Conservation (phyloP, 1,140 invertebrate species). For the Calliphora vicina region DNA sequence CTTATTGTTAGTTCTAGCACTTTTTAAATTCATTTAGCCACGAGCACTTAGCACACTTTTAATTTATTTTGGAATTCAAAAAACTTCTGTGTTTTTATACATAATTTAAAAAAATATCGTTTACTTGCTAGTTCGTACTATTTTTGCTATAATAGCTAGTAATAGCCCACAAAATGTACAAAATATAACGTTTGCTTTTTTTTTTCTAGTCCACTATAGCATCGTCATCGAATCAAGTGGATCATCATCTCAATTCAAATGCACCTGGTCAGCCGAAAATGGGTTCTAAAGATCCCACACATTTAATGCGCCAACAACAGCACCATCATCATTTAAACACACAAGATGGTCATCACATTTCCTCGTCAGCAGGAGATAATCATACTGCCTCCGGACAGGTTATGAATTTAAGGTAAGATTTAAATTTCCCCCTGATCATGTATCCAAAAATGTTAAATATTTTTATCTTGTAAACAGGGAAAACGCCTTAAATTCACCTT, state of each 20-base stretch:
- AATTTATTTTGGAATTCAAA: no score
- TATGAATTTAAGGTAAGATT: conserved; percentile 52
- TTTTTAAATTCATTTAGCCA: no score
- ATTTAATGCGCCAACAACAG: conserved; percentile 50
- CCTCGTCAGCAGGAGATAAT: conserved; percentile 8
- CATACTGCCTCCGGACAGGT: conserved; percentile 36
- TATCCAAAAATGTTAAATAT: background rate
- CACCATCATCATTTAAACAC: conserved; percentile 32
- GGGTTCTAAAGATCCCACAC: conserved; percentile 46
- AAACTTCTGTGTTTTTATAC: no score
- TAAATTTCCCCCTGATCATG: background rate
- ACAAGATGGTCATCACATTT: conserved; percentile 25
- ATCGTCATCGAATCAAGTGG: conserved; percentile 50
- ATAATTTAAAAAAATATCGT: no score
- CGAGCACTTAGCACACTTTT: no score
- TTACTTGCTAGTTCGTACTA: no score
- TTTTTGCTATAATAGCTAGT: no score
- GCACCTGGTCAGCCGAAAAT: conserved; percentile 66
- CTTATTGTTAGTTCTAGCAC: no score
- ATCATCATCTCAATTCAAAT: conserved; percentile 64
- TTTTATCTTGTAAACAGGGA: conserved; percentile 48
- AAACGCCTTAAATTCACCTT: conserved; percentile 57
- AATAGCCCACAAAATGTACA: no score
- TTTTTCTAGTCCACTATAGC: background rate
- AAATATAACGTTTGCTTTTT: no score